Base-by-base conservation (phyloP, 1,140 invertebrate species). In the Uloborus diversus region DNA sequence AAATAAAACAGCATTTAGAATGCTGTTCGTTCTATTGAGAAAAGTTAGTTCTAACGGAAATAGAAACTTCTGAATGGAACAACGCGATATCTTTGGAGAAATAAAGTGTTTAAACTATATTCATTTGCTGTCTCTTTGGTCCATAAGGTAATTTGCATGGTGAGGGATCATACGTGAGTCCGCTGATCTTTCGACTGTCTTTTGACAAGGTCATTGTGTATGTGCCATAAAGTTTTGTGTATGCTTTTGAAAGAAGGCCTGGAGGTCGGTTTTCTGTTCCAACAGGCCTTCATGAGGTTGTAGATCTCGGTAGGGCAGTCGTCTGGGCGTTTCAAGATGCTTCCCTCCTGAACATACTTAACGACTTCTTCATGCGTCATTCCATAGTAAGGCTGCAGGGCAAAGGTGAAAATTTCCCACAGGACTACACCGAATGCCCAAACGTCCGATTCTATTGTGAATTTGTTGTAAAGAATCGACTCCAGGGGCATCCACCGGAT, bases 401-500 rank as follows among this genome's bases (percentile, higher is more conserved):
- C 95, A 87, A 95, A 97, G 17, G 94, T 94, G 87, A 96, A 97
- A 84, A 96, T 95, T 88, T 97, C 95, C 95, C 95, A 97, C 1
- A 97, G 87, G 84, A 94, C 94, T 2, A 97, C 94, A 17, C 94
- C 95, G 88, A 94, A 97, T 27, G 95, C 94, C 95, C 95, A 97
- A 3, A 97, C 93, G 88, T 97, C 95, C 20, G 94, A 94, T 85
- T 96, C 94, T 61, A 96, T 89, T 4, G 95, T 96, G 86, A 96
- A 97, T 85, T 96, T 96, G 86, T 96, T 96, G 85, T 95, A 96
- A 3, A 97, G 87, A 84, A 97, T 96, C 85, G 94, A 94, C 85
- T 97, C 95, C 33, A 96, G 88, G n/a, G 95, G 95, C 95, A 97
- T 96, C 95, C 95, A 97, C 85, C 95, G 88, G 11, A 97, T 94